A percentile compares a stretch with the other conserved stretches of the same genome.
These are phyloP conservation scores for Pammene aurita DNA, from an alignment of 2,888 invertebrate genomes.

Conservation along the genomic window DNA sequence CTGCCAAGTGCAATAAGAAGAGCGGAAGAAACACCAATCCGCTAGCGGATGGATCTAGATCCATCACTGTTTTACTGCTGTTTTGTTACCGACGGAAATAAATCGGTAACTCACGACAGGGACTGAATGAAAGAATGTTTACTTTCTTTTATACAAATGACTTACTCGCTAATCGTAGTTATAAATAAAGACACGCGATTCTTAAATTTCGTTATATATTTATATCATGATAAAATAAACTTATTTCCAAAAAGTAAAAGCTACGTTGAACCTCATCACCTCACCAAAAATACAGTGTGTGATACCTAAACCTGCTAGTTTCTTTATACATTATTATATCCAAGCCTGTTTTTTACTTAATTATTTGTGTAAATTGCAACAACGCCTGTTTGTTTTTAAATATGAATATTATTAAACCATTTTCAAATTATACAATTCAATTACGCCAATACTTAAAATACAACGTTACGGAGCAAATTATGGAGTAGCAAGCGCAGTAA, in stretches of 20 bases:
- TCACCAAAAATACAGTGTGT: too few species aligned
- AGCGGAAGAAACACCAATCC: slow-evolving; percentile 44
- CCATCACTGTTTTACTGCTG: slow-evolving; percentile 40
- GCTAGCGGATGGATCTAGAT: too few species aligned
- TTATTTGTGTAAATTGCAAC: too few species aligned
- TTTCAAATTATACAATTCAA: slow-evolving; percentile 22
- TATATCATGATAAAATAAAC: too few species aligned
- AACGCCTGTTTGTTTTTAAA: neutral
- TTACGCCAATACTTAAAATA: slow-evolving; percentile 29
- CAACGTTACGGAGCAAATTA: slow-evolving; percentile 45
- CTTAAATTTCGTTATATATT: neutral
- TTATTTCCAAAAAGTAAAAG: too few species aligned
- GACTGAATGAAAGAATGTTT: slow-evolving; percentile 32
- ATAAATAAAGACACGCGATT: slow-evolving; percentile 9
- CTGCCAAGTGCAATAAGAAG: slow-evolving; percentile 53
- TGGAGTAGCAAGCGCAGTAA: slow-evolving; percentile 44
- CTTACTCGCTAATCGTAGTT: neutral
- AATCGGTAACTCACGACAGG: slow-evolving; percentile 32
- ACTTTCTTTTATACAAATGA: slow-evolving; percentile 25
- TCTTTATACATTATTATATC: too few species aligned
- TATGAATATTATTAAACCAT: neutral
- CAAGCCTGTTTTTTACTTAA: too few species aligned
- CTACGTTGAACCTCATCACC: too few species aligned
- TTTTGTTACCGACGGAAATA: slow-evolving; percentile 40
- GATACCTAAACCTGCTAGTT: too few species aligned